These are phyloP conservation scores for Struthio camelus DNA, from an alignment of 2,113 vertebrate species.

Conservation along the genomic window DNA sequence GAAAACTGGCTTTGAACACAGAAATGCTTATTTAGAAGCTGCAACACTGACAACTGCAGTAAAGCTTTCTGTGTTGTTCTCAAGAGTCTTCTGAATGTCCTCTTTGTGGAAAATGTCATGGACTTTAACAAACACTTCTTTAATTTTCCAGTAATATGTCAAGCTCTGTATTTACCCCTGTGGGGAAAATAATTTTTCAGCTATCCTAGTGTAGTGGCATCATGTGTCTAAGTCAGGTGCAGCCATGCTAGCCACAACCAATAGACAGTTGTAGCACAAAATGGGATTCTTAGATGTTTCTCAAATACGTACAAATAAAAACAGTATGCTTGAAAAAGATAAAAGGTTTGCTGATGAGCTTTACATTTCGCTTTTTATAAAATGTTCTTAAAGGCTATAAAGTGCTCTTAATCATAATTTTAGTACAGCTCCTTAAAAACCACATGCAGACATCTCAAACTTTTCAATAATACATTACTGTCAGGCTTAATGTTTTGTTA, in stretches of 20 bases:
- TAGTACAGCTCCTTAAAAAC: slow-evolving; percentile 31
- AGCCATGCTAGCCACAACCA: neutral
- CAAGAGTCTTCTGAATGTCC: neutral
- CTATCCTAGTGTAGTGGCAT: neutral
- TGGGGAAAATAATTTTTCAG: neutral
- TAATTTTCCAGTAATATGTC: neutral
- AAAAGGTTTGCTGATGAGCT: slow-evolving; percentile 21
- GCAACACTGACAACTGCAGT: neutral
- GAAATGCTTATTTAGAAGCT: neutral
- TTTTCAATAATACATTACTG: slow-evolving; percentile 40
- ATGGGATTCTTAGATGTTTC: neutral
- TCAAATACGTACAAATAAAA: slow-evolving; percentile 10
- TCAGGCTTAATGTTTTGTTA: slow-evolving; percentile 33
- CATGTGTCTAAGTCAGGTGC: neutral
- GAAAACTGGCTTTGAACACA: neutral
- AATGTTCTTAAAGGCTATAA: slow-evolving; percentile 8
- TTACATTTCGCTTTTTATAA: slow-evolving; percentile 8
- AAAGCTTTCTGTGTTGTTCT: neutral
- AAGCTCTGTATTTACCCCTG: neutral
- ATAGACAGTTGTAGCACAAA: neutral
- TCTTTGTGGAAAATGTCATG: neutral
- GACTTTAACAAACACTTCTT: neutral
- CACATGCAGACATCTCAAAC: slow-evolving; percentile 12
- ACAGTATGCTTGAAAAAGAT: neutral
- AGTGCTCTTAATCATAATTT: slow-evolving; percentile 37